A percentile compares a stretch with the other conserved stretches of the same genome.
Evolutionary conservation across 2,113 vertebrate species (phyloP).

Genomic region (Scatophagus argus): DNA sequence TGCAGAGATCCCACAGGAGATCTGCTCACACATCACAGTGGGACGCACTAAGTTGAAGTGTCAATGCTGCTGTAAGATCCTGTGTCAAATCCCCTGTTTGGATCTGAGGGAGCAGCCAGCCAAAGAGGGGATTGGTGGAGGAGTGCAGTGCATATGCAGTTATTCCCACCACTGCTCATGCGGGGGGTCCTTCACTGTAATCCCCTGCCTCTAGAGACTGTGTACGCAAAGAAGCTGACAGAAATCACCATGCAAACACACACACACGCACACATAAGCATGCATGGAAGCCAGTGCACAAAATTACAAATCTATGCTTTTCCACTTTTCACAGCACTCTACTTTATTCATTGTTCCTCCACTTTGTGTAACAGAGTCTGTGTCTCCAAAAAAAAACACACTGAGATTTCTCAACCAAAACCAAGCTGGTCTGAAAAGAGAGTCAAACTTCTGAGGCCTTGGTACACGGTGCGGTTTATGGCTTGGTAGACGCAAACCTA

Average conservation of each 20-base stretch:
- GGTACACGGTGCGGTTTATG: slow-evolving; percentile 1
- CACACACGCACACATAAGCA: slow-evolving; percentile 20
- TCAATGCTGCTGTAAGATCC: slow-evolving; percentile 68
- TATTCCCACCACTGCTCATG: slow-evolving; percentile 75
- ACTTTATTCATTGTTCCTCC: slow-evolving; percentile 50
- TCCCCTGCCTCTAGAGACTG: slow-evolving; percentile 63
- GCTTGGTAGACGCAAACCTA: slow-evolving; percentile 18
- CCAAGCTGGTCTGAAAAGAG: slow-evolving; percentile 15
- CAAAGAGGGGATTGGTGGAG: slow-evolving; percentile 55
- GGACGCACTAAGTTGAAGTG: slow-evolving; percentile 66
- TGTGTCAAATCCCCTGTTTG: slow-evolving; percentile 69
- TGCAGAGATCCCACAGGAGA: slow-evolving; percentile 59
- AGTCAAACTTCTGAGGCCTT: slow-evolving; percentile 39
- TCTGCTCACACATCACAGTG: slow-evolving; percentile 70
- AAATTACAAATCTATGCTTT: slow-evolving; percentile 50
- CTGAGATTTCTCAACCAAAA: slow-evolving; percentile 28
- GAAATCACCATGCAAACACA: slow-evolving; percentile 51
- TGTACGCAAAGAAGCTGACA: slow-evolving; percentile 55
- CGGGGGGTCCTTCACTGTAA: slow-evolving; percentile 73
- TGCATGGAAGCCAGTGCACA: slow-evolving; percentile 17
- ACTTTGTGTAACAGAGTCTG: slow-evolving; percentile 2
- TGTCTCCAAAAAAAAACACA: slow-evolving; percentile 4
- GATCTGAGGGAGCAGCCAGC: slow-evolving; percentile 57
- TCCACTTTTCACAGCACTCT: slow-evolving; percentile 20
- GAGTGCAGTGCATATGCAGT: slow-evolving; percentile 75